Base-by-base conservation (phyloP, 2,113 vertebrate species). In the Seriola aureovittata region DNA sequence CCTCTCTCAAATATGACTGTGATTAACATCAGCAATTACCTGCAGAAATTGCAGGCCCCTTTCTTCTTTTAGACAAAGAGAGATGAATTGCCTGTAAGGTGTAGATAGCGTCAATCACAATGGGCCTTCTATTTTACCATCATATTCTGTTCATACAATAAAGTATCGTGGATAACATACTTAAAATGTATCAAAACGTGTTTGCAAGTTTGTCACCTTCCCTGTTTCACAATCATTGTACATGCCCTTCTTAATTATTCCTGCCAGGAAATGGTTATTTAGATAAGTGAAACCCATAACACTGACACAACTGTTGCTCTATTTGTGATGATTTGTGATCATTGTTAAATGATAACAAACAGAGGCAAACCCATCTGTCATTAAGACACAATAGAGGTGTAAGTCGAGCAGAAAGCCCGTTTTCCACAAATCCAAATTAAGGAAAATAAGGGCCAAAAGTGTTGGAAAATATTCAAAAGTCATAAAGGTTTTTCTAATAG, bases 11-110 rank as follows among this genome's bases (percentile, higher is more conserved):
- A 92, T 80, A 73, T 80, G 85, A 86, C 78, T 88, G 58, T 89
- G 89, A 93, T 93, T 90, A 92, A 84, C 87, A 93, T 92, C 89
- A 85, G 89, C 88, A 93, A 91, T 93, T 93, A 93, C 85, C 84
- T 84, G 79, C 54, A 75, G 66, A 80, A 83, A 85, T 66, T 29
- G 36, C 54, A 32, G 17, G 3, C 71, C 4, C 11, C 25, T 71
- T 65, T 63, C 19, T 75, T 77, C 52, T 57, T 60, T 79, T 13
- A 50, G 19, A 67, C 36, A 75, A 76, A 79, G 42, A 4, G 2
- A 66, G 79, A 60, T 74, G 4, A 72, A 75, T 79, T 13, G 62
- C 2, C 59, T 64, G 17, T 65, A 32, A 78, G 46, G 10, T 29
- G 4, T 34, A 69, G 57, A 76, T 16, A 66, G 65, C 25, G 38